These are phyloP conservation scores for Gerris lacustris DNA, from an alignment of 2,888 invertebrate species.

Conservation along the genomic window DNA sequence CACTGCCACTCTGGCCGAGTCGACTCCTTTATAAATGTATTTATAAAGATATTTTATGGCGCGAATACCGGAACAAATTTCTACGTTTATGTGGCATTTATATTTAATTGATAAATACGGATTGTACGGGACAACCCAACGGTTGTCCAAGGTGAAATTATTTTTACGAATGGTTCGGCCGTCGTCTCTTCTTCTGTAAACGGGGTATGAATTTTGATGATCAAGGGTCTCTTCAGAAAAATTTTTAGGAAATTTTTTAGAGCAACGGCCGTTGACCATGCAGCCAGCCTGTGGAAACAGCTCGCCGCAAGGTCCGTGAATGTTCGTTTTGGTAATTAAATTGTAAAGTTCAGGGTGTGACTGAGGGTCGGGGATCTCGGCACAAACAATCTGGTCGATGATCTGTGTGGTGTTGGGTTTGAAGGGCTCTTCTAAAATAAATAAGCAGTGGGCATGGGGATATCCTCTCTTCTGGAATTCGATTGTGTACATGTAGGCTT, in stretches of 20 bases:
- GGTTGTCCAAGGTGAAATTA: not conserved
- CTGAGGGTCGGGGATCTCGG: not conserved
- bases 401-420: not conserved
- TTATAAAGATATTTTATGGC: not conserved
- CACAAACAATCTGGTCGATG: not conserved
- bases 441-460: not conserved
- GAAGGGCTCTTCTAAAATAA: not conserved
- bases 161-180: not conserved
- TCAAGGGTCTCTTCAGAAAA: not conserved
- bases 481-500: not conserved
- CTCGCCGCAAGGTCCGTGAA: constrained; percentile 3
- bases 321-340: not conserved
- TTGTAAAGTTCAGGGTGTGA: not conserved
- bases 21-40: not conserved
- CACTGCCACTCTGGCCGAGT: not conserved
- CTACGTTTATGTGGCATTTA: not conserved
- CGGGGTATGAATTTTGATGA: not conserved
- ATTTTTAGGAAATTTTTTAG: not conserved
- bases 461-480: constrained; percentile 2
- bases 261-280: constrained; percentile 1
- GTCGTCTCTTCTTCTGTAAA: not conserved
- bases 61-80: not conserved
- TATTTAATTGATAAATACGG: not conserved
- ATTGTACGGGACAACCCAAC: not conserved
- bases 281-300: not conserved